These are phyloP conservation scores for Phyllotreta striolata DNA, from an alignment of 2,888 invertebrate species.

Conservation along the genomic window DNA sequence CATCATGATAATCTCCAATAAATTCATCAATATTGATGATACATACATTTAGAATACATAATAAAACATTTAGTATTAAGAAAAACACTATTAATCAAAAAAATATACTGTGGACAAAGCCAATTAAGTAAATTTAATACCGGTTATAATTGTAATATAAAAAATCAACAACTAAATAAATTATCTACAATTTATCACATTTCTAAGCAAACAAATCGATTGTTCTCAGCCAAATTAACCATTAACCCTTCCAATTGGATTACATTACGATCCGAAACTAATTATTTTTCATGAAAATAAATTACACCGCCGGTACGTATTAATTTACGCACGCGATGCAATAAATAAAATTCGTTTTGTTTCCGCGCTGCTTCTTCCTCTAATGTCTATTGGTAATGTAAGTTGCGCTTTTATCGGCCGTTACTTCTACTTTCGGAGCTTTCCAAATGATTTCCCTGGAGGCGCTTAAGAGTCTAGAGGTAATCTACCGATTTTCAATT, in stretches of 20 bases:
- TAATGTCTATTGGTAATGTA: constrained; percentile 39
- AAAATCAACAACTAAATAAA: constrained; percentile 1
- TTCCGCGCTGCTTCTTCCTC: constrained; percentile 29
- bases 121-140: too few relatives aligned
- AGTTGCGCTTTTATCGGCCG: constrained; percentile 42
- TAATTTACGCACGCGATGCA: constrained; percentile 38
- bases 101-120: too few relatives aligned
- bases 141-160: background rate
- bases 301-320: constrained; percentile 31
- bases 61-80: too few relatives aligned
- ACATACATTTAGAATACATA: too few relatives aligned
- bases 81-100: too few relatives aligned
- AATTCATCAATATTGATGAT: too few relatives aligned
- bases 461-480: constrained; percentile 33
- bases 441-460: constrained; percentile 45
- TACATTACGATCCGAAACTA: constrained; percentile 35
- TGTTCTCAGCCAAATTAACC: constrained; percentile 19
- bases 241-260: constrained; percentile 38
- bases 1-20: too few relatives aligned
- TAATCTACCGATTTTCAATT: constrained; percentile 16
- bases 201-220: constrained; percentile 13
- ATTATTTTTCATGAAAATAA: constrained; percentile 36
- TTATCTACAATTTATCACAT: constrained; percentile 3
- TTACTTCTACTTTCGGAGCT: constrained; percentile 33
- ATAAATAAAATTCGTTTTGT: constrained; percentile 38